These are phyloP conservation scores for Pycnonotus jocosus DNA, from an alignment of 2,113 vertebrate genomes.

Conservation along the genomic window DNA sequence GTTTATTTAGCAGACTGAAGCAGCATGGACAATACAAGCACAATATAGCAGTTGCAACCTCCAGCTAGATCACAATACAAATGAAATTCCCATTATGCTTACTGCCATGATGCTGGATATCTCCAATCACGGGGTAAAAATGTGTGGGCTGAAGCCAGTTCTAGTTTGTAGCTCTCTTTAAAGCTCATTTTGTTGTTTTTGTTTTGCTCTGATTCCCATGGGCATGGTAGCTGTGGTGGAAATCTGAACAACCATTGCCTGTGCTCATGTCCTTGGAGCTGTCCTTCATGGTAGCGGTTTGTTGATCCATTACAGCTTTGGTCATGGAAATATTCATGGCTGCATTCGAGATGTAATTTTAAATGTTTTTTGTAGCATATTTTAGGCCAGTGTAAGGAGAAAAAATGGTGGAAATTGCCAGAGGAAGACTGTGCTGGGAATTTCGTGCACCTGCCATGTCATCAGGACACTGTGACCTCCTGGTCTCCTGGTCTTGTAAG, in stretches of 20 bases:
- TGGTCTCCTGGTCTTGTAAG: not conserved
- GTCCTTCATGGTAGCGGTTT: not conserved
- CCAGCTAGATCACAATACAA: not conserved
- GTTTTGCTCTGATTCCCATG: not conserved
- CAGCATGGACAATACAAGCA: not conserved
- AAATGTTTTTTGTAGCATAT: not conserved
- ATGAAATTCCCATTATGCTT: accelerated
- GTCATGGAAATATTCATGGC: not conserved
- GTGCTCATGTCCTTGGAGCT: not conserved
- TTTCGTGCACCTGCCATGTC: not conserved
- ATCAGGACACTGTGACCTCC: not conserved
- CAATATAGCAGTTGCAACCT: not conserved
- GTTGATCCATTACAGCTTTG: not conserved
- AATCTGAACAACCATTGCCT: accelerated
- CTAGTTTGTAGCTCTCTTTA: not conserved
- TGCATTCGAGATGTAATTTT: not conserved
- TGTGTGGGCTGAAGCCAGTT: not conserved
- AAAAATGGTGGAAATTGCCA: not conserved
- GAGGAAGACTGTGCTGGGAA: not conserved
- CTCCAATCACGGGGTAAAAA: not conserved
- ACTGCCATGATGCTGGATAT: not conserved
- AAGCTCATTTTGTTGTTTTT: not conserved
- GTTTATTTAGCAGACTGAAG: not conserved
- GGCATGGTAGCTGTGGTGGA: not conserved
- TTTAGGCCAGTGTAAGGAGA: not conserved